A percentile compares a stretch with the other conserved stretches of the same genome.
Conservation (phyloP, 23 tunicate genomes). For the Corella eumyota region DNA sequence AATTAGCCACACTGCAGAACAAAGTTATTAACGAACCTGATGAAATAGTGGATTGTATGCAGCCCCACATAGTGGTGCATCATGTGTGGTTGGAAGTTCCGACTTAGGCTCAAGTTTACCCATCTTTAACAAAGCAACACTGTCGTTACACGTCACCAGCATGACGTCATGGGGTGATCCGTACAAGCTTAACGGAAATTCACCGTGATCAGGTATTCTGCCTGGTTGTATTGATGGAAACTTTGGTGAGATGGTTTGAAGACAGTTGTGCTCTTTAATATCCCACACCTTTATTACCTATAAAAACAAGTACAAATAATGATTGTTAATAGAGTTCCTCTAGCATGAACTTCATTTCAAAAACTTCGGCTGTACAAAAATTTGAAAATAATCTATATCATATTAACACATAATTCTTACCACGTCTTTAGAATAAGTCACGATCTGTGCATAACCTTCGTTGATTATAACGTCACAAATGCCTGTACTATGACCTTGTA, state of each 20-base stretch:
- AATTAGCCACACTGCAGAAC: too few species aligned
- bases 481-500: slow-evolving; percentile 91
- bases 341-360: too few species aligned
- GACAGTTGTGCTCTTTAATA: slow-evolving; percentile 67
- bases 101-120: slow-evolving; percentile 84
- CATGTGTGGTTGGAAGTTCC: slow-evolving; percentile 82
- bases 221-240: slow-evolving; percentile 76
- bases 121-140: slow-evolving; percentile 72
- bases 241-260: slow-evolving; percentile 81
- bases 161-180: slow-evolving; percentile 53
- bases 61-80: slow-evolving; percentile 70
- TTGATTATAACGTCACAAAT: slow-evolving; percentile 82
- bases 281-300: slow-evolving; percentile 92
- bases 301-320: too few species aligned
- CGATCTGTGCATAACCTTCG: slow-evolving; percentile 54
- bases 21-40: slow-evolving; percentile 65
- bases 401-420: slow-evolving; percentile 28
- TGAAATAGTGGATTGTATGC: slow-evolving; percentile 70
- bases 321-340: too few species aligned
- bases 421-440: slow-evolving; percentile 85
- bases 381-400: too few species aligned
- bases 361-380: too few species aligned
- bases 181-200: slow-evolving; percentile 71
- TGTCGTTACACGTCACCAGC: slow-evolving; percentile 79
- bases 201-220: slow-evolving; percentile 92